Conservation (phyloP, 2,113 vertebrate genomes). For the Cairina moschata region DNA sequence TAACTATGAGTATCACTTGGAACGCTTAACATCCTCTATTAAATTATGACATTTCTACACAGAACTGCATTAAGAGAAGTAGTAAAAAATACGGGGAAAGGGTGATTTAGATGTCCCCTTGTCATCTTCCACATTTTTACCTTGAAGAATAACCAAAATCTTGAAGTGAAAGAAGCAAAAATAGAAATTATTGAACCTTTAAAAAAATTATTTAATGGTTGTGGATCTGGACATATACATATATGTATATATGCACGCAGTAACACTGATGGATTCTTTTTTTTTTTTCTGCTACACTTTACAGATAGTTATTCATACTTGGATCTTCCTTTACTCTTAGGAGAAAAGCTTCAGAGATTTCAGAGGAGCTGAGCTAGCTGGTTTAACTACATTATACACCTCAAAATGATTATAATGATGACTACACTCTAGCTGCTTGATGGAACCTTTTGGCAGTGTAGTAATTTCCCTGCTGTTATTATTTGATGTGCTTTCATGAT, state of each 20-base stretch:
- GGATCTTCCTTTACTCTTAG: neutral
- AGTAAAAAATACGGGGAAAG: neutral
- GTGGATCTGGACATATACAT: neutral
- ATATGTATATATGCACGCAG: neutral
- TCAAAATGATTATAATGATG: conserved; percentile 45
- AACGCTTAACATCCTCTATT: neutral
- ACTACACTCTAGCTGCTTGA: conserved; percentile 34
- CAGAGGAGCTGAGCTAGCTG: conserved; percentile 35
- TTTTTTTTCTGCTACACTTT: neutral
- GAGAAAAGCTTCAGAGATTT: conserved; percentile 37
- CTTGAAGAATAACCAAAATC: neutral
- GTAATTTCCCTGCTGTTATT: conserved; percentile 57
- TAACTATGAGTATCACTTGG: neutral
- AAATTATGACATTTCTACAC: neutral
- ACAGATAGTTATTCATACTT: neutral
- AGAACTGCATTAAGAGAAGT: neutral
- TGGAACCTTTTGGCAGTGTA: conserved; percentile 48
- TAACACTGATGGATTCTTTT: fast-evolving
- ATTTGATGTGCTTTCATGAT: conserved; percentile 56
- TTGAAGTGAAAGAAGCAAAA: neutral
- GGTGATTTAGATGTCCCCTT: fast-evolving
- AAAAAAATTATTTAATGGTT: neutral
- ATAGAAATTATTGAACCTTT: neutral
- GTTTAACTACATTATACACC: conserved; percentile 27
- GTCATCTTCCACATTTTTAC: neutral